Evolutionary conservation across 2,113 vertebrate species (phyloP).

Genomic region (Tetraodon nigroviridis): DNA sequence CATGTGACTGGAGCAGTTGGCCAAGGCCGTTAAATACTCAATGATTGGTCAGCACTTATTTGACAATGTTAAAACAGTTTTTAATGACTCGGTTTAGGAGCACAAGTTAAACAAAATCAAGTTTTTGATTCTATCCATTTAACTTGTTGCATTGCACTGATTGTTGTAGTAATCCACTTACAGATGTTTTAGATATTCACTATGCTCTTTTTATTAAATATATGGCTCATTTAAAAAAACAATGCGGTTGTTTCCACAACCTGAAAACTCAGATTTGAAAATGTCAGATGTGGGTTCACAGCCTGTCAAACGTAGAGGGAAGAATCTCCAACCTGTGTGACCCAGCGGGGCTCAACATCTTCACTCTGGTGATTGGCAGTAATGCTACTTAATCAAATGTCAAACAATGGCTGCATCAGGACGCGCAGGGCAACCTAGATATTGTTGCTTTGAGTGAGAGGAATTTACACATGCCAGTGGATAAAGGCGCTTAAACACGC

Average conservation of each 20-base stretch:
- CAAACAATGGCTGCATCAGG: slow-evolving; percentile 65
- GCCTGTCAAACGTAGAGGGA: slow-evolving; percentile 42
- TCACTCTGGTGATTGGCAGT: slow-evolving; percentile 64
- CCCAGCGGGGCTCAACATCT: slow-evolving; percentile 39
- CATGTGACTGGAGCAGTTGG: slow-evolving; percentile 21
- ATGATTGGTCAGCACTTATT: slow-evolving; percentile 12
- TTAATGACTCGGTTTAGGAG: background rate
- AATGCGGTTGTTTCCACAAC: too few species aligned
- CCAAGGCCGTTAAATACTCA: slow-evolving; percentile 12
- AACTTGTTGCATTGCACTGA: too few species aligned
- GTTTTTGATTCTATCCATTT: too few species aligned
- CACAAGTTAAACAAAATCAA: background rate
- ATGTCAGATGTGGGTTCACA: slow-evolving; percentile 33
- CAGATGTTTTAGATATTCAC: too few species aligned
- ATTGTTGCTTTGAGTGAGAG: slow-evolving; percentile 38
- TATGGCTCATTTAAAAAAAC: too few species aligned
- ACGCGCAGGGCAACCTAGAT: slow-evolving; percentile 63
- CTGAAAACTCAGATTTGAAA: slow-evolving; percentile 30
- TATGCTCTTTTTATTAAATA: too few species aligned
- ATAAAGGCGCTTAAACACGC: slow-evolving; percentile 31
- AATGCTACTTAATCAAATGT: slow-evolving; percentile 75
- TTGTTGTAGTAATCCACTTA: too few species aligned
- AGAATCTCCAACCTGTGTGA: slow-evolving; percentile 41
- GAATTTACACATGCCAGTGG: slow-evolving; percentile 27
- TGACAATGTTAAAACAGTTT: slow-evolving; percentile 13